Percentiles rank a stretch among this genome's conserved stretches.
Evolutionary conservation across 2,888 invertebrate genomes (phyloP).

Genomic region (Drosophila ezoana): DNA sequence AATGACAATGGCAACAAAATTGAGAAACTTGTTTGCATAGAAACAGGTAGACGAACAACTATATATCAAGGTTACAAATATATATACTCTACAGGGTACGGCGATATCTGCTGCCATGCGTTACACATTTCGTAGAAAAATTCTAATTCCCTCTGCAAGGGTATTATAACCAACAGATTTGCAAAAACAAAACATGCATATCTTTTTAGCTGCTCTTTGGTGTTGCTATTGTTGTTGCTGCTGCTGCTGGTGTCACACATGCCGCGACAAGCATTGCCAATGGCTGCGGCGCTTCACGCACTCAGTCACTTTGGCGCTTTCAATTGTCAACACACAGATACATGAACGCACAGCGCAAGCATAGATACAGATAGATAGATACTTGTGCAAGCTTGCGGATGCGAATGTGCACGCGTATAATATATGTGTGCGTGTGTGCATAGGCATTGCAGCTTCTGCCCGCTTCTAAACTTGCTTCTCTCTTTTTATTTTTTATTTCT

Average conservation of each 20-base stretch:
- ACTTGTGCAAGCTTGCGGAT: not conserved
- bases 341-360: not conserved
- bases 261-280: slow-evolving; percentile 47
- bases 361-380: slow-evolving; percentile 2
- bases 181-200: slow-evolving; percentile 52
- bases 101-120: no score
- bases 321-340: slow-evolving; percentile 58
- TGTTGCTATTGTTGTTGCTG: slow-evolving; percentile 24
- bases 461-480: not conserved
- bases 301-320: slow-evolving; percentile 75
- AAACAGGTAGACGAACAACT: no score
- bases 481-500: slow-evolving; percentile 1
- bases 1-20: no score
- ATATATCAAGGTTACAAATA: no score
- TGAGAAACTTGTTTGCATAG: no score
- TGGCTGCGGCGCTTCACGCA: slow-evolving; percentile 52
- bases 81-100: no score
- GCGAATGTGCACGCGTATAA: slow-evolving; percentile 5
- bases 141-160: no score
- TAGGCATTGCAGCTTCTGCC: slow-evolving; percentile 1
- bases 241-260: slow-evolving; percentile 37
- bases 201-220: slow-evolving; percentile 66
- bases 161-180: not conserved
- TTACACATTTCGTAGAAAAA: no score
- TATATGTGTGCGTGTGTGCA: not conserved